Conservation (phyloP, 2,888 invertebrate genomes). For the Dicyrtoma fusca region DNA sequence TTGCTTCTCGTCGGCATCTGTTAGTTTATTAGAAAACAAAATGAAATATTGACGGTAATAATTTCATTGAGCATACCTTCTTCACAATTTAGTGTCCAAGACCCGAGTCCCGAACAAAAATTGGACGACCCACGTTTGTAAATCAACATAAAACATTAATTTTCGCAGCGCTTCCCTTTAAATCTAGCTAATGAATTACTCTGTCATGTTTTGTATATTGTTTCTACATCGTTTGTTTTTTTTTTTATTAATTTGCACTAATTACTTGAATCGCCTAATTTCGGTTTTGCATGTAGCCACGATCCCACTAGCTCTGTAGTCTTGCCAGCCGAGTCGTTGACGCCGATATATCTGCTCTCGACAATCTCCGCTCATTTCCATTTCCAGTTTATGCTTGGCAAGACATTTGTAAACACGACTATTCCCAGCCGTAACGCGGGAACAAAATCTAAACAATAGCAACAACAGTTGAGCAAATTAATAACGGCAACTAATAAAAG, state of each 20-base stretch:
- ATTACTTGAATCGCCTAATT: constrained; percentile 82
- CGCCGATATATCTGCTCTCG: constrained; percentile 80
- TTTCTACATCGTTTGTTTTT: neutral
- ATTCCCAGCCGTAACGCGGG: constrained; percentile 74
- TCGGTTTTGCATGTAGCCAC: constrained; percentile 87
- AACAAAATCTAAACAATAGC: constrained; percentile 67
- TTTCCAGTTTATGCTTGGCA: constrained; percentile 77
- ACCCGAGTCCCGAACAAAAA: too few relatives aligned
- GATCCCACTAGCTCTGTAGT: constrained; percentile 86
- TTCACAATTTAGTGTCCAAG: too few relatives aligned
- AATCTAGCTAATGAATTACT: neutral
- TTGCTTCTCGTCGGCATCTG: constrained; percentile 53
- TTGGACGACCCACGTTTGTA: too few relatives aligned
- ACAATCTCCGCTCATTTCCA: constrained; percentile 68
- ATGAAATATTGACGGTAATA: constrained; percentile 38
- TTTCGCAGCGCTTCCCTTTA: neutral
- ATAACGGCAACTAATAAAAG: too few relatives aligned
- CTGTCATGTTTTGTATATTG: neutral
- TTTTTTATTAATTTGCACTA: constrained; percentile 64
- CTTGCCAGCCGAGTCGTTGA: constrained; percentile 84
- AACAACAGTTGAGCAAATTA: neutral
- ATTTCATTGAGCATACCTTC: too few relatives aligned
- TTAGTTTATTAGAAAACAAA: neutral
- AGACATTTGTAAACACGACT: constrained; percentile 88
- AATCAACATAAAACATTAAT: constrained; percentile 40